These are phyloP conservation scores for Abramis brama DNA, from an alignment of 2,113 vertebrate genomes.

Conservation along the genomic window DNA sequence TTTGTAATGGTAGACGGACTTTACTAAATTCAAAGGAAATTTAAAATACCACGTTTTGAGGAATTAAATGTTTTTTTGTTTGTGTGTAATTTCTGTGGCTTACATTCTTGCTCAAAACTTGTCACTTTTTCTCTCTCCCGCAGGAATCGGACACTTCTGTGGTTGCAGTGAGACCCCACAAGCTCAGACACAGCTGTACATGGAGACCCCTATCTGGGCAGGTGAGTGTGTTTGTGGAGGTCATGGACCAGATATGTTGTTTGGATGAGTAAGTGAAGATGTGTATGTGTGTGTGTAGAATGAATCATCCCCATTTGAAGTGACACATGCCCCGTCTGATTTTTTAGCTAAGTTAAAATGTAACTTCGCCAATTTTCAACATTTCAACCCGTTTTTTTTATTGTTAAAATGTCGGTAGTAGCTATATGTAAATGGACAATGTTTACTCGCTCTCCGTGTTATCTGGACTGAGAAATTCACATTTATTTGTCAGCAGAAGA, in stretches of 20 bases:
- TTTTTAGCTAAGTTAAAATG: too few relatives aligned
- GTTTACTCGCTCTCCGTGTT: too few relatives aligned
- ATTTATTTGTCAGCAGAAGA: too few relatives aligned
- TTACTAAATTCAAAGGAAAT: constrained; percentile 1
- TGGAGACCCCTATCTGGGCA: constrained; percentile 63
- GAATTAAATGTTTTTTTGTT: neutral
- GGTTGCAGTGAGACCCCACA: constrained; percentile 52
- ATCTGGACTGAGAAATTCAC: too few relatives aligned
- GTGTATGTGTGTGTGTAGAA: neutral
- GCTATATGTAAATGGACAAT: too few relatives aligned
- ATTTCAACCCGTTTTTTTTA: too few relatives aligned
- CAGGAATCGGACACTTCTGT: constrained; percentile 55
- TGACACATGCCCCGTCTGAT: too few relatives aligned
- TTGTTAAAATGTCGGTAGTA: too few relatives aligned
- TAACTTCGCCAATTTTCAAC: too few relatives aligned
- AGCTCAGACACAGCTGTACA: constrained; percentile 56
- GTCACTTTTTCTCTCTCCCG: constrained; percentile 47
- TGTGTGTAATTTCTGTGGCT: neutral
- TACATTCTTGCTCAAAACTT: constrained; percentile 7
- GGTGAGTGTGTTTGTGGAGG: constrained; percentile 47
- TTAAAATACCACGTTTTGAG: neutral
- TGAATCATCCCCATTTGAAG: too few relatives aligned
- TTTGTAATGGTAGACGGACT: constrained; percentile 17
- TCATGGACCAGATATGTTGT: neutral
- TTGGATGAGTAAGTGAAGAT: neutral